phyloP scores from a whole-genome alignment of 2,797 vertebrate species.

The Philypnodon macrostomus region DNA sequence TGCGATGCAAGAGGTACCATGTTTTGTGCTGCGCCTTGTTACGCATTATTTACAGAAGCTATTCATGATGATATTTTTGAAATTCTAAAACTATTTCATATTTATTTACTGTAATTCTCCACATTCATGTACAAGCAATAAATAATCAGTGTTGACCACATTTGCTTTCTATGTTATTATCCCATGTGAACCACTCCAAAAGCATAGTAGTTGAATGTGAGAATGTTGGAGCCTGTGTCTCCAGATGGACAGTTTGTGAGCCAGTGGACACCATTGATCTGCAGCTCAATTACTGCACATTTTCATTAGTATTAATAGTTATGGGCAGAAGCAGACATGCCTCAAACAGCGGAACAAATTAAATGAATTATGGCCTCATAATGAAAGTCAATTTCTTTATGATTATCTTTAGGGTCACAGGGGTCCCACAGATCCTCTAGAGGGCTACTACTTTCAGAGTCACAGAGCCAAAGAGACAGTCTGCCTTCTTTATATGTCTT shows the following conservation, averaged over 20 bases:
- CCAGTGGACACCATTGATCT: slow-evolving; percentile 23
- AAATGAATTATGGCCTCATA: slow-evolving; percentile 35
- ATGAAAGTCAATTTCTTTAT: slow-evolving; percentile 28
- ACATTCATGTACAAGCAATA: too few species aligned
- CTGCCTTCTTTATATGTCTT: too few species aligned
- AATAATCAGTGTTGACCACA: too few species aligned
- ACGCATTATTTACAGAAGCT: too few species aligned
- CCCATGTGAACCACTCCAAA: too few species aligned
- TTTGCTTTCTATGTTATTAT: too few species aligned
- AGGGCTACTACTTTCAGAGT: slow-evolving; percentile 7
- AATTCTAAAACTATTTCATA: too few species aligned
- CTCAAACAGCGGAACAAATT: slow-evolving; percentile 37
- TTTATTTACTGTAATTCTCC: too few species aligned
- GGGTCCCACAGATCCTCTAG: slow-evolving; percentile 15
- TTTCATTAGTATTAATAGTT: slow-evolving; percentile 40
- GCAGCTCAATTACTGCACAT: slow-evolving; percentile 22
- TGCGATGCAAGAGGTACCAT: too few species aligned
- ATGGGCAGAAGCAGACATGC: slow-evolving; percentile 23
- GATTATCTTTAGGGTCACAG: slow-evolving; percentile 23
- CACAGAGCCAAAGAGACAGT: neutral
- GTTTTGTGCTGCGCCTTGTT: too few species aligned
- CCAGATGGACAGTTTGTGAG: neutral
- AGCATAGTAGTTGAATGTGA: neutral
- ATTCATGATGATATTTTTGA: too few species aligned
- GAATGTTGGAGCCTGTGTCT: neutral